Conservation (phyloP, 2,797 vertebrate species). For the Hydrolagus colliei region DNA sequence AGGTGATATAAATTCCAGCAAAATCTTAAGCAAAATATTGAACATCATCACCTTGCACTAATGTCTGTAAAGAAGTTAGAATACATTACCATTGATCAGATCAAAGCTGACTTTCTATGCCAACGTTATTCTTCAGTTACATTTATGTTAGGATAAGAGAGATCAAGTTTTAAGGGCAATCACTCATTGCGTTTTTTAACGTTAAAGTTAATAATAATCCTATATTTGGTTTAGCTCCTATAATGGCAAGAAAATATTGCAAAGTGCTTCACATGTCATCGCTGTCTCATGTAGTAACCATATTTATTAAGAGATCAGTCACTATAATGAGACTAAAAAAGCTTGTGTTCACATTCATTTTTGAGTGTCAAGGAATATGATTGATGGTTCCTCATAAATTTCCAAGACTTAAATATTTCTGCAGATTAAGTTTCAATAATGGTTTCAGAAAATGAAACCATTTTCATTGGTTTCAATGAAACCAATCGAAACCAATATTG, state of each 20-base stretch:
- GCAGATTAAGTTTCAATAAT: not conserved
- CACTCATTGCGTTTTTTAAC: not conserved
- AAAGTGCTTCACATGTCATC: no score
- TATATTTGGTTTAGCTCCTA: no score
- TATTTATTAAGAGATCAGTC: no score
- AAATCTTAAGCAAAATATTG: not conserved
- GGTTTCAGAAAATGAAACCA: not conserved
- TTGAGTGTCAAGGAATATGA: not conserved
- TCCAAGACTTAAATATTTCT: constrained; percentile 16
- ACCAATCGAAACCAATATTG: no score
- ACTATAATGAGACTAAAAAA: constrained; percentile 7
- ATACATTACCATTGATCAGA: not conserved
- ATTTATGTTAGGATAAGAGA: constrained; percentile 27
- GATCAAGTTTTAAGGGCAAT: not conserved
- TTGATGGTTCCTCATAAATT: not conserved
- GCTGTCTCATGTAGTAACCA: no score
- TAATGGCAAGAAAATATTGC: no score
- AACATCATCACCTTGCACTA: not conserved
- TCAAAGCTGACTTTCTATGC: not conserved
- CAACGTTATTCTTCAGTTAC: not conserved
- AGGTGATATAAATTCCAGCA: not conserved
- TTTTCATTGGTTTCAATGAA: no score
- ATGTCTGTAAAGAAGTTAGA: not conserved
- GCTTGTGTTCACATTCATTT: not conserved
- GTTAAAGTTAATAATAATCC: constrained; percentile 2